Conservation (phyloP, 2,888 invertebrate species). For the Stomorhina lunata region DNA sequence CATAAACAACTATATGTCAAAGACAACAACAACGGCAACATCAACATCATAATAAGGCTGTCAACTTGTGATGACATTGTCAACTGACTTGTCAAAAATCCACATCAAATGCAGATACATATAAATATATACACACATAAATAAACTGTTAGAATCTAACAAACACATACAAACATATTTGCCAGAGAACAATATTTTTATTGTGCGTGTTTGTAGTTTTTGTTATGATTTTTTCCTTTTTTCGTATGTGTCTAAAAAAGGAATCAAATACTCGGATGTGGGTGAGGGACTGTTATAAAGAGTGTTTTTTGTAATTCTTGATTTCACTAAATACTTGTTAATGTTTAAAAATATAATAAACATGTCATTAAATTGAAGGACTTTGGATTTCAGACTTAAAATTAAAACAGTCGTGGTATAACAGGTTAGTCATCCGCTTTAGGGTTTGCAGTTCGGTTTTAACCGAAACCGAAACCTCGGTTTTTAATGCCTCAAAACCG, state of each 20-base stretch:
- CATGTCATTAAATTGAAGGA: too few species aligned
- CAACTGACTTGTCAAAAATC: constrained; percentile 79
- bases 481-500: too few species aligned
- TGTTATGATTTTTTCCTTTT: constrained; percentile 34
- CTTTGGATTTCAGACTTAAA: too few species aligned
- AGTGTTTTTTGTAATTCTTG: background rate
- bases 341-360: background rate
- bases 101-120: constrained; percentile 75
- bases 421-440: too few species aligned
- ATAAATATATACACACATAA: constrained; percentile 3
- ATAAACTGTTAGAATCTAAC: background rate
- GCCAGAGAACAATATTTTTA: constrained; percentile 34
- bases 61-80: constrained; percentile 79
- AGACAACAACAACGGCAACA: constrained; percentile 42
- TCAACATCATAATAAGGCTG: constrained; percentile 75
- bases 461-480: too few species aligned
- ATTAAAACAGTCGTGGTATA: too few species aligned
- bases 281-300: background rate
- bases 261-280: background rate
- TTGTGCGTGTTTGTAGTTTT: constrained; percentile 45
- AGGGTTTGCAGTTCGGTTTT: too few species aligned
- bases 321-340: background rate
- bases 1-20: constrained; percentile 27
- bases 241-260: background rate
- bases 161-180: constrained; percentile 5